phyloP scores from a whole-genome alignment of 2,113 vertebrate species.

The Ornithorhynchus anatinus region DNA sequence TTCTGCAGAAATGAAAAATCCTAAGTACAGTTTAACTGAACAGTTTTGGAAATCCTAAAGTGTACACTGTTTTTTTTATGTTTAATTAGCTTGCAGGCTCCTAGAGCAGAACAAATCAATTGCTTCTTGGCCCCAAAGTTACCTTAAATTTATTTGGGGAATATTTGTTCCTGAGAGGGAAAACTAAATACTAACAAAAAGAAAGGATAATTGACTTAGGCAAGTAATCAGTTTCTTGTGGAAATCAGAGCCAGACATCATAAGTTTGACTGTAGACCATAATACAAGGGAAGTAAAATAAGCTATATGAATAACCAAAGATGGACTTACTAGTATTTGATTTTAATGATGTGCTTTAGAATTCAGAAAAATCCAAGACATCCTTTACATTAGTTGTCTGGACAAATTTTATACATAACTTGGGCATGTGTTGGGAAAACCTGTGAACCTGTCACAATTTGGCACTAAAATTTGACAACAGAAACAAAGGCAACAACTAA shows the following conservation, averaged over 20 bases:
- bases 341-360: conserved; percentile 16
- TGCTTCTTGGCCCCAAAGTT: conserved; percentile 20
- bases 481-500: no score
- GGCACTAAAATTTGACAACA: no score
- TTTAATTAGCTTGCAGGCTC: background rate
- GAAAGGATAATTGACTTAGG: conserved; percentile 2
- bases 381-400: no score
- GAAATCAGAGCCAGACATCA: conserved; percentile 1
- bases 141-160: conserved; percentile 6
- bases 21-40: no score
- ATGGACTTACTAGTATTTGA: background rate
- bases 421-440: no score
- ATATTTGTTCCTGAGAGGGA: background rate
- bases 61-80: background rate
- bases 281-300: background rate
- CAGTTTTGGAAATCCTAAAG: no score
- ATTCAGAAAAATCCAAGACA: no score
- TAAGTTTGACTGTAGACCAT: conserved; percentile 11
- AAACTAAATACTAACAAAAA: background rate
- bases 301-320: background rate
- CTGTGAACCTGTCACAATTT: no score
- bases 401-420: no score
- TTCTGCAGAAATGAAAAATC: no score
- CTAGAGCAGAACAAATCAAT: conserved; percentile 9
- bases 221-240: background rate